A percentile compares a stretch with the other conserved stretches of the same genome.
Conservation (phyloP, 2,888 invertebrate species). For the Alloplasta piceator region DNA sequence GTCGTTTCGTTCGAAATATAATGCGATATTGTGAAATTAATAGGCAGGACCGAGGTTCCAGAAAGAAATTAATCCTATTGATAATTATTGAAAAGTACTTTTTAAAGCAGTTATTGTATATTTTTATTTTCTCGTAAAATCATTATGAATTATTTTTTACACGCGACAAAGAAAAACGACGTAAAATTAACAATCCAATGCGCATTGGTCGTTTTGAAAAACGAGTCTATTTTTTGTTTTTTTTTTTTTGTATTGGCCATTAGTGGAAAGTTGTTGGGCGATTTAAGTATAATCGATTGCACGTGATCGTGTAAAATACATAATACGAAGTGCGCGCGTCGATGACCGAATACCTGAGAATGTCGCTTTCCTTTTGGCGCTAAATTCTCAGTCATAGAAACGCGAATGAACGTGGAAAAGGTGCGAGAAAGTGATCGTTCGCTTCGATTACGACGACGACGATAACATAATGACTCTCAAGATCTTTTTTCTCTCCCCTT, state of each 20-base stretch:
- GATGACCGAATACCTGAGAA: conserved; percentile 16
- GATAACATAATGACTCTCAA: not conserved
- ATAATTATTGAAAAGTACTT: too few relatives aligned
- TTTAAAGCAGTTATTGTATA: too few relatives aligned
- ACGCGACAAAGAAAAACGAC: too few relatives aligned
- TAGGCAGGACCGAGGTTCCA: too few relatives aligned
- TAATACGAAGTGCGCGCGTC: not conserved
- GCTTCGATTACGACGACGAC: conserved; percentile 28
- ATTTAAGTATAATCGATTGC: conserved; percentile 7
- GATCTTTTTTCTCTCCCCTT: too few relatives aligned
- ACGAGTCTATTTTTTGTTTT: not conserved
- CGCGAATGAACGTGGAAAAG: conserved; percentile 30
- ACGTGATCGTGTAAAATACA: conserved; percentile 5
- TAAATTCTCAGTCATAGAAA: conserved; percentile 30
- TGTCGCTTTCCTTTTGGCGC: conserved; percentile 32
- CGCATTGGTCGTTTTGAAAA: not conserved
- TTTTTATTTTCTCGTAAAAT: too few relatives aligned
- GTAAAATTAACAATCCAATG: too few relatives aligned
- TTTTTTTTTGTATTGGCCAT: not conserved
- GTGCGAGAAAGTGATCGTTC: conserved; percentile 46
- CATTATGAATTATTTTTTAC: too few relatives aligned
- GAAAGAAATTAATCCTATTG: too few relatives aligned
- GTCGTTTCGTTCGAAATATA: too few relatives aligned
- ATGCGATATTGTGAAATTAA: too few relatives aligned
- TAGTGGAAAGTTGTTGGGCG: conserved; percentile 6